Evolutionary conservation across 2,113 vertebrate genomes (phyloP).

Genomic region (Dicrurus megarhynchus): DNA sequence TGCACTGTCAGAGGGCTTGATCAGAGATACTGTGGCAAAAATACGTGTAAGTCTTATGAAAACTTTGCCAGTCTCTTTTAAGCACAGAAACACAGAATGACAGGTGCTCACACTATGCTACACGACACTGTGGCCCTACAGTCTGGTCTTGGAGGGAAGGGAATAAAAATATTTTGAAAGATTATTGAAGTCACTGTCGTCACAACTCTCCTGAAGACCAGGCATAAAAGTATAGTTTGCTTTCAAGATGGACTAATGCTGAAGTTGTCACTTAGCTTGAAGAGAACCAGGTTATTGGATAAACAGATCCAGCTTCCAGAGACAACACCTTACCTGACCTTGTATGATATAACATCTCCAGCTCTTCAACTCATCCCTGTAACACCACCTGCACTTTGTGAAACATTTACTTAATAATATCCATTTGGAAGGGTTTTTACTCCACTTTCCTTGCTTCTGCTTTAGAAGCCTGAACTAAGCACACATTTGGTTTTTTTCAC

Average conservation of each 20-base stretch:
- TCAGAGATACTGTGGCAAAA: not conserved
- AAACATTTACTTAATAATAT: not conserved
- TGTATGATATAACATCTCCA: not conserved
- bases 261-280: not conserved
- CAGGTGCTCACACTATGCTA: not conserved
- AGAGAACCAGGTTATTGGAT: not conserved
- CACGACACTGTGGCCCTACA: fast-evolving
- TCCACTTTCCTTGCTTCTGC: not conserved
- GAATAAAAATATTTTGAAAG: not conserved
- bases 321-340: not conserved
- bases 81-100: not conserved
- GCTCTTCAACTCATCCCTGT: not conserved
- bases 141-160: not conserved
- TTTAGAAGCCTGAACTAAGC: not conserved
- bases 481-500: not conserved
- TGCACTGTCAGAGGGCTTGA: not conserved
- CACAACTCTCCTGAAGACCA: not conserved
- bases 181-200: not conserved
- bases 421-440: not conserved
- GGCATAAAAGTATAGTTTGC: not conserved
- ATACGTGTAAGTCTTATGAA: not conserved
- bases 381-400: not conserved
- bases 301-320: not conserved
- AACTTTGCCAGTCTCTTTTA: not conserved
- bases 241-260: not conserved